These are phyloP conservation scores for Hyles lineata DNA, from an alignment of 2,888 invertebrate genomes.

Conservation along the genomic window DNA sequence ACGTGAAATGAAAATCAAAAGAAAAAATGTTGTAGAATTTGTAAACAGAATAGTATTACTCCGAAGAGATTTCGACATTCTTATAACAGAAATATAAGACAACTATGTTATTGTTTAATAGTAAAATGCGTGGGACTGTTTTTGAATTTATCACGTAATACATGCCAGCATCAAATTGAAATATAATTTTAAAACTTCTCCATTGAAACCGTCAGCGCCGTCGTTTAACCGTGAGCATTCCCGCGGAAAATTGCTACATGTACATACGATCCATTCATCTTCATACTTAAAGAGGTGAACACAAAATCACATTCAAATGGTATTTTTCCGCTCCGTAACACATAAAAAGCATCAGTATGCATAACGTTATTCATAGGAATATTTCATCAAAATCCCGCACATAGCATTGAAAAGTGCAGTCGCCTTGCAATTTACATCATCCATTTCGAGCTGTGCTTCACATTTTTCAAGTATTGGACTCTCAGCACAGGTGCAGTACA, in stretches of 20 bases:
- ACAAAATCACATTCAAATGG: neutral
- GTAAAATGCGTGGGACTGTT: too few relatives aligned
- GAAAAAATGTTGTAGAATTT: too few relatives aligned
- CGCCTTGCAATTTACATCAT: constrained; percentile 14
- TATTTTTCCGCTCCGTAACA: neutral
- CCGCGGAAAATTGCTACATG: constrained; percentile 3
- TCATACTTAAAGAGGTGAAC: neutral
- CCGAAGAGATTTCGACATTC: too few relatives aligned
- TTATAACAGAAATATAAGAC: too few relatives aligned
- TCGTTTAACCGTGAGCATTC: neutral
- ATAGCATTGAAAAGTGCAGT: constrained; percentile 20
- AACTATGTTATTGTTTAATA: too few relatives aligned
- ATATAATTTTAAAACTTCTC: neutral
- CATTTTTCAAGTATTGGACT: constrained; percentile 44
- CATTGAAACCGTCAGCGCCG: neutral
- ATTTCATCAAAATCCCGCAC: constrained; percentile 32
- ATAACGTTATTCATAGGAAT: neutral
- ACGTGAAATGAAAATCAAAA: too few relatives aligned
- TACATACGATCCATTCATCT: neutral
- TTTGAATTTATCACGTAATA: neutral
- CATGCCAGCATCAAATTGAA: neutral
- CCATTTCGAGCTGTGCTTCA: constrained; percentile 12
- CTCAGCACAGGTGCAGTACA: constrained; percentile 45
- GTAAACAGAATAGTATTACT: too few relatives aligned
- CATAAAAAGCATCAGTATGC: constrained; percentile 2